A percentile compares a stretch with the other conserved stretches of the same genome.
phyloP scores from a whole-genome alignment of 2,113 vertebrate genomes.

The Pachycephala philippinensis region DNA sequence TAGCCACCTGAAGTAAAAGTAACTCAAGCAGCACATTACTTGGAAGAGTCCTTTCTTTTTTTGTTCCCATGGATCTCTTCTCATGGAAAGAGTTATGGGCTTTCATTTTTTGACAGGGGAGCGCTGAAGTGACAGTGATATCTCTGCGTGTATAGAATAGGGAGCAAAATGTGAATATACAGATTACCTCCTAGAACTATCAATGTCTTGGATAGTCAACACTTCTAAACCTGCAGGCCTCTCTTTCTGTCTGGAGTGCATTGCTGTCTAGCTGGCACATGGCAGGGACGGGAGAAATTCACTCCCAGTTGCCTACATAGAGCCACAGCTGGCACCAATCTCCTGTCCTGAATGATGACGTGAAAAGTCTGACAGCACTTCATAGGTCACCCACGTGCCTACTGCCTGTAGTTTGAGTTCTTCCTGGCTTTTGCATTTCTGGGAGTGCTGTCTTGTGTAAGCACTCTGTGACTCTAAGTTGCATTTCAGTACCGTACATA shows the following conservation, averaged over 20 bases:
- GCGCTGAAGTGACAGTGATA: neutral
- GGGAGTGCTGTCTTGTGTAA: neutral
- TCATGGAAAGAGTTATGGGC: neutral
- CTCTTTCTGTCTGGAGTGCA: neutral
- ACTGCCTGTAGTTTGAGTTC: neutral
- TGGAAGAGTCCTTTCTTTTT: neutral
- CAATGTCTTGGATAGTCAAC: neutral
- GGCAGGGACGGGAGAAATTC: neutral
- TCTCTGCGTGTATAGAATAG: neutral
- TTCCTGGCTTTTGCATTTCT: neutral
- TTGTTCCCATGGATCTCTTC: neutral
- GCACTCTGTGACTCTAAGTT: neutral
- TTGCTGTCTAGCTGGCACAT: neutral
- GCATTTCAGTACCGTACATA: neutral
- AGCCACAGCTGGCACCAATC: neutral
- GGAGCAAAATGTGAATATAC: neutral
- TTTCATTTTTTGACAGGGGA: neutral
- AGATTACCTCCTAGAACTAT: neutral
- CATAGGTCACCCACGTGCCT: neutral
- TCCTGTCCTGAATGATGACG: rapidly evolving
- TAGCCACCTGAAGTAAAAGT: neutral
- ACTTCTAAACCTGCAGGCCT: neutral
- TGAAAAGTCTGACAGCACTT: neutral
- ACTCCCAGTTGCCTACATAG: neutral
- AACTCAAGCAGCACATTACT: neutral